A percentile compares a stretch with the other conserved stretches of the same genome.
phyloP scores from a whole-genome alignment of 2,888 invertebrate genomes.

The Stenchaetothrips biformis region DNA sequence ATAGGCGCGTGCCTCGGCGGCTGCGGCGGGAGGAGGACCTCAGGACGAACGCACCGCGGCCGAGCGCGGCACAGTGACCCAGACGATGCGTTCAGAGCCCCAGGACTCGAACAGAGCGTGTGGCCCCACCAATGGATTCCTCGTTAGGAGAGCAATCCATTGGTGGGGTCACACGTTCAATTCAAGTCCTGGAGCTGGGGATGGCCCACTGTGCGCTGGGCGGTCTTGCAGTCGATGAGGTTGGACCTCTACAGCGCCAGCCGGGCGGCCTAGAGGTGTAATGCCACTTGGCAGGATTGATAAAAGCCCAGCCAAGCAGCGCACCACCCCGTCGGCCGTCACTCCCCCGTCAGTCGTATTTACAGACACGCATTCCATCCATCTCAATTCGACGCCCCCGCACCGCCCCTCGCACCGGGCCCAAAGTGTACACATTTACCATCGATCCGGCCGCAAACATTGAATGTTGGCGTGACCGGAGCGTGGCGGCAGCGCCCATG shows the following conservation, averaged over 20 bases:
- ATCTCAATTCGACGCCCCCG: neutral
- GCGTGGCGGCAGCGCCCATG: neutral
- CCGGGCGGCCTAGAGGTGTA: neutral
- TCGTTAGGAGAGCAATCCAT: too few relatives aligned
- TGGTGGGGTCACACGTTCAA: too few relatives aligned
- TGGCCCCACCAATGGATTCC: too few relatives aligned
- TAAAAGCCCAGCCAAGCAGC: neutral
- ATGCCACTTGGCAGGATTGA: neutral
- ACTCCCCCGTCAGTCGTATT: neutral
- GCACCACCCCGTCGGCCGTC: neutral
- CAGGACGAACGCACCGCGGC: too few relatives aligned
- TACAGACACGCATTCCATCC: conserved; percentile 20
- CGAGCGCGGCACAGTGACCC: too few relatives aligned
- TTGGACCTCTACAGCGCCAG: too few relatives aligned
- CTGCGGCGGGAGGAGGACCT: too few relatives aligned
- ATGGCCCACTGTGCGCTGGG: too few relatives aligned
- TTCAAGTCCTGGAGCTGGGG: too few relatives aligned
- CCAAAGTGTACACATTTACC: conserved; percentile 18
- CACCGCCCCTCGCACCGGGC: neutral
- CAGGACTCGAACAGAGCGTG: too few relatives aligned
- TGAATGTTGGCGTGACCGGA: conserved; percentile 17
- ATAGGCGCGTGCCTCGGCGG: neutral
- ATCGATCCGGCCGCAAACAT: conserved; percentile 19
- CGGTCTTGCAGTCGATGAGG: too few relatives aligned
- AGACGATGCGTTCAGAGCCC: too few relatives aligned